Base-by-base conservation (phyloP, 1,140 invertebrate genomes). In the Leptoteleia sp. region DNA sequence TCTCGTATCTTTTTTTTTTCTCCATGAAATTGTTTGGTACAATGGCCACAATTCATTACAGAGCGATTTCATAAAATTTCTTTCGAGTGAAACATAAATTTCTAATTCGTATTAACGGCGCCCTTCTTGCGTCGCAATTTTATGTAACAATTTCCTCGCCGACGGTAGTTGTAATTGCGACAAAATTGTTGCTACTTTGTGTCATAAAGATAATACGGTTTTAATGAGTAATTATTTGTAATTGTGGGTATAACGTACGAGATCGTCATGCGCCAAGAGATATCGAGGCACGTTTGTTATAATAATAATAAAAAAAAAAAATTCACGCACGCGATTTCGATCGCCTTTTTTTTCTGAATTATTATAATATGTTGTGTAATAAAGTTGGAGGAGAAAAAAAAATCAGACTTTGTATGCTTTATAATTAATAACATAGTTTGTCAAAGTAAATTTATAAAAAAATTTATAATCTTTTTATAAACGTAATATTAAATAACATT, bases 231-330 rank as follows among this genome's bases (percentile, higher is more conserved):
- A 29, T 25, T 55, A 27, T 40, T 55, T 31, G 11, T 40, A 55
- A 55, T 55, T 55, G 16, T 8, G 40, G 33, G 7, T 7, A 15
- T 13, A 22, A 16, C 13, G 13, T 31, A 57, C 9, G 25, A 57
- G 43, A 57, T 4, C 37, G 54, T 57, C 38, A 57, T 57, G 54
- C 54, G 17, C 11, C 1, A 57, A 57, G 38, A 7, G 16, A 29
- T 25, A 50, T 15, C 7, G 3, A 38, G 33, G 19, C 5, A 22
- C 5, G 37, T 52, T 35, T n/a, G n/a, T n/a, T n/a, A n/a, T n/a
- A n/a, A n/a, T n/a, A n/a, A n/a, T n/a, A n/a, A n/a, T n/a, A n/a
- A n/a, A n/a, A n/a, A n/a, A n/a, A n/a, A n/a, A n/a, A n/a, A n/a
- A n/a, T n/a, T n/a, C n/a, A n/a, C n/a, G n/a, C n/a, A n/a, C n/a